These are phyloP conservation scores for Drosophila kuntzei DNA, from an alignment of 2,888 invertebrate genomes.

Conservation along the genomic window DNA sequence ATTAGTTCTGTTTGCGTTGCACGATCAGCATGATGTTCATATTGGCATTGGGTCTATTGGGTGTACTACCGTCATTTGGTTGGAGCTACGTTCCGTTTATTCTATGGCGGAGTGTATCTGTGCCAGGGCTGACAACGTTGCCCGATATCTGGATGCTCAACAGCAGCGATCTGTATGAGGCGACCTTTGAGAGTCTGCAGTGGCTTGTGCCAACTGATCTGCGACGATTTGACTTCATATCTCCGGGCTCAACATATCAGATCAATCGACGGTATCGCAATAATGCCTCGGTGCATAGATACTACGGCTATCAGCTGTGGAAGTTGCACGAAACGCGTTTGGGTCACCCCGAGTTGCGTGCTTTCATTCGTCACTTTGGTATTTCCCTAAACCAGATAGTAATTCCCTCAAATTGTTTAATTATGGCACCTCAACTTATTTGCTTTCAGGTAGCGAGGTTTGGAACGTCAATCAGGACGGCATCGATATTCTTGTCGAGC, in stretches of 20 bases:
- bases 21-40: conserved; percentile 41
- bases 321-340: conserved; percentile 86
- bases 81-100: conserved; percentile 22
- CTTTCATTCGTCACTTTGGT: conserved; percentile 74
- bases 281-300: conserved; percentile 67
- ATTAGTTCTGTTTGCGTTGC: conserved; percentile 60
- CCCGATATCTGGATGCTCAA: conserved; percentile 61
- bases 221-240: conserved; percentile 73
- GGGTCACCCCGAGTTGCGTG: conserved; percentile 45
- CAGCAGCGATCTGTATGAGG: conserved; percentile 69
- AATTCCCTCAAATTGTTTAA: neutral
- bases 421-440: neutral
- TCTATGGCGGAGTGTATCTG: conserved; percentile 62
- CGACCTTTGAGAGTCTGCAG: conserved; percentile 75
- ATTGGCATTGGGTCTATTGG: conserved; percentile 13
- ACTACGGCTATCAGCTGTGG: conserved; percentile 90
- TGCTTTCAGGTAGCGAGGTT: conserved; percentile 80
- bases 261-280: conserved; percentile 80
- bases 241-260: conserved; percentile 77
- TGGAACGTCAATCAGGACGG: conserved; percentile 85
- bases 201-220: conserved; percentile 75
- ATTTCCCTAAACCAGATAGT: conserved; percentile 2
- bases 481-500: conserved; percentile 89
- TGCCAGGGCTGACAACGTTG: conserved; percentile 47
- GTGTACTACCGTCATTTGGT: conserved; percentile 7